Percentiles rank a stretch among this genome's conserved stretches.
Conservation (phyloP, 2,113 vertebrate genomes). For the Nematolebias whitei region DNA sequence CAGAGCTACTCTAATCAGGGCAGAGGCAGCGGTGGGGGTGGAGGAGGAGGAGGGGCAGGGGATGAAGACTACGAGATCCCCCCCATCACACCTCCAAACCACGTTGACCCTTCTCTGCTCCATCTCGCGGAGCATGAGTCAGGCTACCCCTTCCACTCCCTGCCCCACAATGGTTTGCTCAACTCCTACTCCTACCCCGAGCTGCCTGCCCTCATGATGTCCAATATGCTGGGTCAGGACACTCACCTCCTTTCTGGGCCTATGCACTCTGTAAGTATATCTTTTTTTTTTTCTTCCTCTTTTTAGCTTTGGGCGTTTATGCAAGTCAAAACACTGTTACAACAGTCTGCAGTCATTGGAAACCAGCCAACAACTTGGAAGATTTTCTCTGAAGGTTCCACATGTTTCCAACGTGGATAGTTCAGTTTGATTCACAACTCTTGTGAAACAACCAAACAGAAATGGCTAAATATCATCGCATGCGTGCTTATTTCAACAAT, state of each 20-base stretch:
- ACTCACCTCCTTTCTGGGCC: slow-evolving; percentile 94
- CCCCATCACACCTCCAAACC: slow-evolving; percentile 96
- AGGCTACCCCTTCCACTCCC: slow-evolving; percentile 93
- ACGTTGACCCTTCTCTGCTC: slow-evolving; percentile 92
- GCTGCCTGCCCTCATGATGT: slow-evolving; percentile 97
- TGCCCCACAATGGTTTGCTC: slow-evolving; percentile 93
- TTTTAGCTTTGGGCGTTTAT: slow-evolving; percentile 27
- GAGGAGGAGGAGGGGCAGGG: slow-evolving; percentile 64
- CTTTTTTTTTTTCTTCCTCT: slow-evolving; percentile 1
- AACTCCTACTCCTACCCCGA: slow-evolving; percentile 96
- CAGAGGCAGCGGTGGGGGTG: slow-evolving; percentile 56
- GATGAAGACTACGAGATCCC: slow-evolving; percentile 94
- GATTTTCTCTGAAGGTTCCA: slow-evolving; percentile 26
- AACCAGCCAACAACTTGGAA: slow-evolving; percentile 10
- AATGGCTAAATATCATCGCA: slow-evolving; percentile 25
- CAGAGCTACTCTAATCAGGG: slow-evolving; percentile 91
- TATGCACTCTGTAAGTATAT: slow-evolving; percentile 92
- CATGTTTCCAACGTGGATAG: slow-evolving; percentile 12
- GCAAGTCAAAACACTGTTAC: slow-evolving; percentile 34
- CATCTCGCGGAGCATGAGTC: slow-evolving; percentile 95
- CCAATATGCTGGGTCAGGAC: slow-evolving; percentile 97
- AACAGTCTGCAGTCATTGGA: slow-evolving; percentile 24
- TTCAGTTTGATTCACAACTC: slow-evolving; percentile 19
- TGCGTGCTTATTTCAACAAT: background rate
- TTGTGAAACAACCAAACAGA: background rate